phyloP scores from a whole-genome alignment of 2,888 invertebrate species.

The Mechanitis mazaeus region DNA sequence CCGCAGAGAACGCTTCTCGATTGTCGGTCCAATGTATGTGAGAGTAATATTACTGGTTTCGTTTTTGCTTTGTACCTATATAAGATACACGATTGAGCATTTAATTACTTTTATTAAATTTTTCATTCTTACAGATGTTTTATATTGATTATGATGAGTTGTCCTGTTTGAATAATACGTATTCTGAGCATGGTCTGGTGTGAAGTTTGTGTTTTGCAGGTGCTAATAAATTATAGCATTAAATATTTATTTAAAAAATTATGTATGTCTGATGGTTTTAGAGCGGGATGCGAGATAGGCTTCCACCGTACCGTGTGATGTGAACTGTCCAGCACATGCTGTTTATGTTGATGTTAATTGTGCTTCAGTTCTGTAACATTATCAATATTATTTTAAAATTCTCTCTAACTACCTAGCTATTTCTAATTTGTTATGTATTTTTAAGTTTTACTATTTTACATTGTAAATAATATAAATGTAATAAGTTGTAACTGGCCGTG shows the following conservation, averaged over 20 bases:
- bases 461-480: constrained; percentile 32
- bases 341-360: constrained; percentile 68
- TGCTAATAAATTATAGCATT: constrained; percentile 20
- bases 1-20: constrained; percentile 6
- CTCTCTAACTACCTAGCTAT: constrained; percentile 59
- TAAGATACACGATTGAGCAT: constrained; percentile 30
- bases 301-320: constrained; percentile 12
- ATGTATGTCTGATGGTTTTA: constrained; percentile 1
- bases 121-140: constrained; percentile 12
- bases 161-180: constrained; percentile 13
- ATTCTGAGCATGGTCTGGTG: constrained; percentile 9
- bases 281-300: neutral
- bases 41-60: constrained; percentile 8
- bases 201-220: constrained; percentile 15
- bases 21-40: neutral
- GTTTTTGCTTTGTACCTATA: constrained; percentile 37
- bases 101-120: constrained; percentile 23
- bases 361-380: constrained; percentile 67
- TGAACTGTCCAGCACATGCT: constrained; percentile 48
- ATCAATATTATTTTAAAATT: constrained; percentile 57
- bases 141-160: constrained; percentile 16
- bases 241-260: constrained; percentile 4
- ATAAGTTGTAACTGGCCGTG: constrained; percentile 23
- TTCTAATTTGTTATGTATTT: constrained; percentile 73
- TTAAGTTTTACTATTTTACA: constrained; percentile 67